A percentile compares a stretch with the other conserved stretches of the same genome.
Evolutionary conservation across 2,113 vertebrate species (phyloP).

Genomic region (Apodemus speciosus): DNA sequence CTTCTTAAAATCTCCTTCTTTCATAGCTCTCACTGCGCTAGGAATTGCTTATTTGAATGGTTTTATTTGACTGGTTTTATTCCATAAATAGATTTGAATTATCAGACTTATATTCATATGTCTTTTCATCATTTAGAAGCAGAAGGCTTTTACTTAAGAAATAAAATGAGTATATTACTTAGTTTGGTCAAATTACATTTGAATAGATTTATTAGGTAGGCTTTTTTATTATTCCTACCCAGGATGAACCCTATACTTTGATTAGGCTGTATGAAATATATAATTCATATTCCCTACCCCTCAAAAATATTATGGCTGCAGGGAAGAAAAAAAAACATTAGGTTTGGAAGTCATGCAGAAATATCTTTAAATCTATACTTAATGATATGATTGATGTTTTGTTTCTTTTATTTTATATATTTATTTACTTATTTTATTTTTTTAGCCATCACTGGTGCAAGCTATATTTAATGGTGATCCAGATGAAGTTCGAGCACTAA

Average conservation of each 20-base stretch:
- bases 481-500: conserved; percentile 97
- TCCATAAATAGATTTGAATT: conserved; percentile 16
- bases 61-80: conserved; percentile 38
- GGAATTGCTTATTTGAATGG: conserved; percentile 7
- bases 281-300: background rate
- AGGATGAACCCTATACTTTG: conserved; percentile 9
- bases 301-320: background rate
- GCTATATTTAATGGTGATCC: conserved; percentile 99
- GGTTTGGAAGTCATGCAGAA: conserved; percentile 48
- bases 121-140: conserved; percentile 48
- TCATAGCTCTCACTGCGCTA: background rate
- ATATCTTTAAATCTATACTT: background rate
- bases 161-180: background rate
- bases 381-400: conserved; percentile 55
- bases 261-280: conserved; percentile 47
- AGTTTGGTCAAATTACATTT: conserved; percentile 22
- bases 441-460: conserved; percentile 97
- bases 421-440: conserved; percentile 55
- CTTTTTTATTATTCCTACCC: background rate
- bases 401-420: conserved; percentile 12
- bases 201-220: background rate
- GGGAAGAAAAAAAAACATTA: conserved; percentile 3
- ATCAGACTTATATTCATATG: conserved; percentile 30
- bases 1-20: conserved; percentile 24
- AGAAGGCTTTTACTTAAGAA: conserved; percentile 1